Conservation (phyloP, 2,888 invertebrate species). For the Orthonevra nobilis region DNA sequence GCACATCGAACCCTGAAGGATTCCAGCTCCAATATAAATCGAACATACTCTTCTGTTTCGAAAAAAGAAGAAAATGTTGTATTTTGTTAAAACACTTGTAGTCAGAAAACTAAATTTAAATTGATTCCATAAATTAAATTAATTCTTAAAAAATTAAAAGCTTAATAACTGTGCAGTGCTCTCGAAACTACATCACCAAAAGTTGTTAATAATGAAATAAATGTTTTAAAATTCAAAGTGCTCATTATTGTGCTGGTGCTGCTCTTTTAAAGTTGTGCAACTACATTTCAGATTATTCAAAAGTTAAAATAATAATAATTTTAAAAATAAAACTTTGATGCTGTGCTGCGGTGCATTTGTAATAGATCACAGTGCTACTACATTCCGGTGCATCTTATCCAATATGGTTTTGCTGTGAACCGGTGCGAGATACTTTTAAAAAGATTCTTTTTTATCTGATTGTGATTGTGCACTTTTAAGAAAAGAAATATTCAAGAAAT, state of each 20-base stretch:
- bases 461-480: slow-evolving; percentile 63
- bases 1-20: no score
- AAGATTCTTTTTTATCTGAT: slow-evolving; percentile 53
- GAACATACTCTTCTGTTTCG: no score
- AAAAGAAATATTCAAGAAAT: slow-evolving; percentile 29
- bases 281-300: slow-evolving; percentile 31
- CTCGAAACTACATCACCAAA: slow-evolving; percentile 33
- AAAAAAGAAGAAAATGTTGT: no score
- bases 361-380: slow-evolving; percentile 41
- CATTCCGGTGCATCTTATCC: slow-evolving; percentile 69
- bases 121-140: no score
- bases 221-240: slow-evolving; percentile 25
- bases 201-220: slow-evolving; percentile 25
- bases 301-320: slow-evolving; percentile 22
- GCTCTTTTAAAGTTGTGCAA: slow-evolving; percentile 19
- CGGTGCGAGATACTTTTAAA: slow-evolving; percentile 54
- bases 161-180: no score
- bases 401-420: slow-evolving; percentile 53
- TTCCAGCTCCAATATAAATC: no score
- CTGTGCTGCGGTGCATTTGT: slow-evolving; percentile 37
- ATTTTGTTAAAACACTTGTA: no score
- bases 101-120: no score
- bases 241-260: slow-evolving; percentile 39
- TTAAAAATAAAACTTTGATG: slow-evolving; percentile 16
- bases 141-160: no score